Base-by-base conservation (phyloP, 2,797 vertebrate species). In the Mus spretus region DNA sequence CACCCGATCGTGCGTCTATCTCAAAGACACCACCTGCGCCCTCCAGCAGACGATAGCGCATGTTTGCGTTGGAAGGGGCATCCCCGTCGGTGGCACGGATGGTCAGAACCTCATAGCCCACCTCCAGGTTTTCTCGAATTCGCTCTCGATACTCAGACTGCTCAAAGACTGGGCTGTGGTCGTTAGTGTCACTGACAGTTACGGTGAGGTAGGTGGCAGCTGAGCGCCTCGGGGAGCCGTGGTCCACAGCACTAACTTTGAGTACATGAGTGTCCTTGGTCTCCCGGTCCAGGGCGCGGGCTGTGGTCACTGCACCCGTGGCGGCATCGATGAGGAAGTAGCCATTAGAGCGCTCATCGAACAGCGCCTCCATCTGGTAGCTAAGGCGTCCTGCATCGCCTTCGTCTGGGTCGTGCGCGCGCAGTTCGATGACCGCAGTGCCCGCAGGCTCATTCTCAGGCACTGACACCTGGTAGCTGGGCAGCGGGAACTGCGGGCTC, bases 141-240 rank as follows among this genome's bases (percentile, higher is more conserved):
- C 96, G 99, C 24, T 99, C 99, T 0, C 99, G 98, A 96, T 99
- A 99, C 93, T 99, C 99, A 0, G 98, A 99, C 97, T 99, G 99
- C 98, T 99, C 99, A 55, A 99, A 99, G 57, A 99, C 99, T 0
- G 99, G 99, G 6, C 98, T 97, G 20, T 99, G 99, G 98, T 99
- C 99, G 0, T 99, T 99, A 70, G 99, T 99, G 98, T 99, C 99
- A 3, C 99, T 99, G 80, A 99, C 99, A 0, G 99, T 99, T 96
- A 99, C 99, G 0, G 99, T 99, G 92, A 99, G 98, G 96, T 99
- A 99, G 78, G 99, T 99, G 11, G 98, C 99, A 0, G 99, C 99
- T 4, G 98, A 98, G 94, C 99, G 99, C 83, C 98, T 98, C 0
- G 99, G 99, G 0, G 97, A 97, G 44, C 99, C 99, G 0, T 99